Conservation (phyloP, 1,140 invertebrate genomes). For the Nasonia vitripennis region DNA sequence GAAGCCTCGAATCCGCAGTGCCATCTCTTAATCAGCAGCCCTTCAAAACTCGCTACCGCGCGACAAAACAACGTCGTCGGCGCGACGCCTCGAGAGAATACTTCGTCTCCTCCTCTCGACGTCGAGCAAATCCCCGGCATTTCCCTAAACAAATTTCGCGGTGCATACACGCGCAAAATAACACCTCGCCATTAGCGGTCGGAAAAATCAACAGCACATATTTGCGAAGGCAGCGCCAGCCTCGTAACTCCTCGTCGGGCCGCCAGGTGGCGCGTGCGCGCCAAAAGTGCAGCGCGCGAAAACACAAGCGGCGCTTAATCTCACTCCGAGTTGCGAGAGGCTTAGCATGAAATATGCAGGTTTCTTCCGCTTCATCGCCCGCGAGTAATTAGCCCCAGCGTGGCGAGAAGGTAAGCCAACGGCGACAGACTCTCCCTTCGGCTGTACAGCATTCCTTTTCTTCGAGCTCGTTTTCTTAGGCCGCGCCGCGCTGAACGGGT, state of each 20-base stretch:
- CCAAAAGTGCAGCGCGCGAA: background rate
- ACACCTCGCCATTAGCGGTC: background rate
- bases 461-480: background rate
- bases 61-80: background rate
- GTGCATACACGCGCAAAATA: background rate
- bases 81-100: background rate
- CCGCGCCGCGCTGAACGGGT: background rate
- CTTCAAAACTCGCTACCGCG: too few relatives aligned
- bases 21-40: too few relatives aligned
- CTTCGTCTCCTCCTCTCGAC: background rate
- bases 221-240: background rate
- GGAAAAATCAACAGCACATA: background rate
- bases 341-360: conserved; percentile 43
- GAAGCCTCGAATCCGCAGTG: too few relatives aligned
- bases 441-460: background rate
- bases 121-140: background rate
- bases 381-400: conserved; percentile 12
- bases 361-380: background rate
- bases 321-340: background rate
- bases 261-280: background rate
- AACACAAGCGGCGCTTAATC: conserved; percentile 23
- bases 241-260: background rate
- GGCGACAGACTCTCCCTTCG: too few relatives aligned
- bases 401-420: background rate
- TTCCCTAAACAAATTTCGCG: conserved; percentile 31